Evolutionary conservation across 2,888 invertebrate species (phyloP).

Genomic region (Phasia obesa): DNA sequence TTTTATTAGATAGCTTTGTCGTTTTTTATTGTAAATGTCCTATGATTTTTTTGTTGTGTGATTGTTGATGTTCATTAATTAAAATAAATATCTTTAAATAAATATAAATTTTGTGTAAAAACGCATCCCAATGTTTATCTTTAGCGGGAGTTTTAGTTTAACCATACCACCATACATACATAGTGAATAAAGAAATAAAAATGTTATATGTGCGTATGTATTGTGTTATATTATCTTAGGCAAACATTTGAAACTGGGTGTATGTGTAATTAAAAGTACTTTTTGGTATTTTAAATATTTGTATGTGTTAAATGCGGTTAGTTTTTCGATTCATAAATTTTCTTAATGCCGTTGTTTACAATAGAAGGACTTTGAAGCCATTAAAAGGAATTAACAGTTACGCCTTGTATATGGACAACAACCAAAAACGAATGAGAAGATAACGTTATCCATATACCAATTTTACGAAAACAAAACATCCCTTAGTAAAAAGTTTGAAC

Average conservation of each 20-base stretch:
- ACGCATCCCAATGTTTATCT: conserved; percentile 64
- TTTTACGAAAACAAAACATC: conserved; percentile 9
- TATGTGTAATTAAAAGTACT: neutral
- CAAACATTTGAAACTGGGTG: neutral
- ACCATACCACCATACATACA: neutral
- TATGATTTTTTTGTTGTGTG: conserved; percentile 6
- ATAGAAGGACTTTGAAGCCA: conserved; percentile 60
- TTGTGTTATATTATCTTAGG: neutral
- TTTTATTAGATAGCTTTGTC: conserved; percentile 5
- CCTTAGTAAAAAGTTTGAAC: conserved; percentile 3
- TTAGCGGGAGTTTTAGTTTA: conserved; percentile 59
- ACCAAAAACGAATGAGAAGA: neutral
- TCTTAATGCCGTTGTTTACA: conserved; percentile 68
- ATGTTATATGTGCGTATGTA: neutral
- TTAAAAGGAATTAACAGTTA: conserved; percentile 66
- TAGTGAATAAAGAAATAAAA: neutral
- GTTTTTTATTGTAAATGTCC: conserved; percentile 20
- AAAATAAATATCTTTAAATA: conserved; percentile 67
- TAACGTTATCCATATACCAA: neutral
- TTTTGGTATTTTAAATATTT: conserved; percentile 63
- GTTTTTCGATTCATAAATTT: conserved; percentile 67
- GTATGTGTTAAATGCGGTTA: conserved; percentile 65
- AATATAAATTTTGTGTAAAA: conserved; percentile 65
- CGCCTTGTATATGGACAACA: conserved; percentile 29
- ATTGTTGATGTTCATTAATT: conserved; percentile 47